Base-by-base conservation (phyloP, 1,140 invertebrate species). In the Archegozetes longisetosus region DNA sequence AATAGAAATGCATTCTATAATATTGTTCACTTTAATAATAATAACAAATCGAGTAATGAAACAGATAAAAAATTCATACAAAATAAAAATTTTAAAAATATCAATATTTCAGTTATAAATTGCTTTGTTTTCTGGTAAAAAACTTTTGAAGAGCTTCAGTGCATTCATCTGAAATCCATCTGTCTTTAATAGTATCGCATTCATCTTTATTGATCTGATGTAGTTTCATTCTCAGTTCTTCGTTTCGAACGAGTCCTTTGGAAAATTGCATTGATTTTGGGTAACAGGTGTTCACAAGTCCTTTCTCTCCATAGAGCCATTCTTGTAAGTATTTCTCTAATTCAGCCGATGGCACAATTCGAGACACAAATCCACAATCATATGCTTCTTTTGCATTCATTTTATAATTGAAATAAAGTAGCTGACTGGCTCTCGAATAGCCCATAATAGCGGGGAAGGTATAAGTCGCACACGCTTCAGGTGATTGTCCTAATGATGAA, bases 391-490 rank as follows among this genome's bases (percentile, higher is more conserved):
- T 62, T 3, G 86, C 87, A 61, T 76, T 76, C 62, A 94, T 75
- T 73, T 83, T 88, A 57, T 83, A 75, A 63, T 85, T 85, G 60
- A 91, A 82, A 40, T 86, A 71, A 40, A 95, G 72, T 72, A 93
- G 72, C 71, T 92, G 85, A 55, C 74, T 77, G 24, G 89, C 87
- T 79, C 87, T 68, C 14, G 62, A 58, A 20, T 23, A 29, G 63
- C 91, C 91, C 73, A 95, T 78, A 28, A 92, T 71, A 66, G 72
- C 76, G 1, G 89, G 86, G 70, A 92, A 91, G 46, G 80, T 83
- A 65, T 82, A 84, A 13, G 84, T 82, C 4, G 88, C 88, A 68
- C 86, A 78, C n/a, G 81, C 88, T 77, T 95, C 90, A 17, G 85
- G 79, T 58, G 81, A 79, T 55, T 92, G 74, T 23, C 86, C 87